These are phyloP conservation scores for Chunga burmeisteri DNA, from an alignment of 2,113 vertebrate species.

Conservation along the genomic window DNA sequence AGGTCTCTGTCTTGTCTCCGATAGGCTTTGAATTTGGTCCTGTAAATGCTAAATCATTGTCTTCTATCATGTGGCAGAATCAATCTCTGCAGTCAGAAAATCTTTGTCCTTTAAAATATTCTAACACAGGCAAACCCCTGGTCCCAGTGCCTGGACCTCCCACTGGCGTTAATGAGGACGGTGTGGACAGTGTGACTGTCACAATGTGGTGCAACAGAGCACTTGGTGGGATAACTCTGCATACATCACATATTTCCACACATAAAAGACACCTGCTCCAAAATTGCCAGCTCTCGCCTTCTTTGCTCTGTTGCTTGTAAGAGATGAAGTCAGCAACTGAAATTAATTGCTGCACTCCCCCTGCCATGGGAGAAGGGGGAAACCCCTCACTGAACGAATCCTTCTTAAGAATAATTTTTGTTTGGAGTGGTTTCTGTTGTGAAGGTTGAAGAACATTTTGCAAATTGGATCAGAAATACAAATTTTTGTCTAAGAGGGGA, in stretches of 20 bases:
- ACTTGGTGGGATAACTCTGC: background rate
- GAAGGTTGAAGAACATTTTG: background rate
- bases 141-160: background rate
- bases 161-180: background rate
- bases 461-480: background rate
- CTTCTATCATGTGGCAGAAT: background rate
- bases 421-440: background rate
- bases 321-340: background rate
- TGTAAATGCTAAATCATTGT: background rate
- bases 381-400: background rate
- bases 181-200: background rate
- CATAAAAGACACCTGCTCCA: conserved; percentile 35
- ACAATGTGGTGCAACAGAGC: background rate
- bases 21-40: background rate
- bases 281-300: conserved; percentile 15
- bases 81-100: background rate
- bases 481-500: background rate
- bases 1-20: background rate
- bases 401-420: background rate
- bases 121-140: background rate
- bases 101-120: background rate
- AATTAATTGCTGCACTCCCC: background rate
- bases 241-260: background rate
- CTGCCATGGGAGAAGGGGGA: background rate
- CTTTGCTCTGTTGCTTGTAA: background rate